Evolutionary conservation across 2,797 vertebrate genomes (phyloP), one percentile per base, ranked within the genome.

Genomic region (Vespertilio murinus): DNA sequence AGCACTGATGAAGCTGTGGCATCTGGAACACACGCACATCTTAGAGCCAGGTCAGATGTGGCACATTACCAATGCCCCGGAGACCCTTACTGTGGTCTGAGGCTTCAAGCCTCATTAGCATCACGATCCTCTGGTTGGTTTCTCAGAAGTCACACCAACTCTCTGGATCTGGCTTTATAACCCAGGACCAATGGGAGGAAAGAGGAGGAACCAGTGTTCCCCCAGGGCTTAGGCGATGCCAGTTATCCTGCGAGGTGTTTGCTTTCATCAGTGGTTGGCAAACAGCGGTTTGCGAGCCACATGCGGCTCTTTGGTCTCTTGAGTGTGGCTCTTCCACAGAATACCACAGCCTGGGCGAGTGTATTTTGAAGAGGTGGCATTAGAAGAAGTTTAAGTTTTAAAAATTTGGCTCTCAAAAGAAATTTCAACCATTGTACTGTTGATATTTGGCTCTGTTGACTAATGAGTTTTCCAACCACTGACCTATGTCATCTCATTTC

Each of bases 71-170:
- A 13, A 20, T 42, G 33, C 70, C 61, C 74, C 0, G 0, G 52
- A 85, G 86, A 78, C 74, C 86, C 88, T 82, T 88, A 54, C 75
- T 45, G 35, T 38, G 61, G 23, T 35, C 52, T 42, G 73, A 71
- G 65, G 30, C 65, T 89, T 93, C 59, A 92, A 61, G 59, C 40
- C 67, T 90, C 67, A 67, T 93, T 75, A 61, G 13, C 67, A 30
- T 87, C 47, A 40, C 8, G 10, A 71, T 92, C 65, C 65, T 20
- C 77, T 52, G 25, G 23, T 80, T 47, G 28, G 71, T 65, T 75
- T 81, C 22, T 47, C 25, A 25, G 47, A 64, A 56, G 75, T 69
- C 64, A n/a, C 42, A 35, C 16, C 10, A 40, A 80, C 23, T 23
- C 22, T 83, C 23, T 75, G 17, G 52, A n/a, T 75, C 22, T 93